Base-by-base conservation (phyloP, 2,113 vertebrate species). In the Thamnaconus septentrionalis region DNA sequence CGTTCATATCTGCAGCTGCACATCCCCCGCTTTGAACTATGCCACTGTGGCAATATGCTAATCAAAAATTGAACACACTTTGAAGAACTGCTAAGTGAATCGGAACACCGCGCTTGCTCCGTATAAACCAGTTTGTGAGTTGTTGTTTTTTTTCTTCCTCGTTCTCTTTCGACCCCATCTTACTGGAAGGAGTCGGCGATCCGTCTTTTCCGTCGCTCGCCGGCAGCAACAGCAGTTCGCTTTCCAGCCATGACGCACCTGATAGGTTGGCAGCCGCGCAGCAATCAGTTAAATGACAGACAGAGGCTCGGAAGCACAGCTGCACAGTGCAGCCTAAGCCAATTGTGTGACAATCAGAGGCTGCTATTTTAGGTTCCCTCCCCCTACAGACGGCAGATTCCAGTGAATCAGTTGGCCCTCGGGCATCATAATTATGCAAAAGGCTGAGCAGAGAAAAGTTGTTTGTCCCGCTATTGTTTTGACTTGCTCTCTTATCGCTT, bases 301-400 rank as follows among this genome's bases (percentile, higher is more conserved):
- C 88, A 86, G 84, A 83, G 71, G 76, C 84, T 87, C 78, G 60
- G 12, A 80, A 83, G 81, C 87, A 86, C 91, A 92, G 90, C 91
- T 91, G 91, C 90, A 87, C 84, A 66, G 81, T 78, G 81, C 83
- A 88, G 83, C 79, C 87, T 84, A 85, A 89, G 90, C 90, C 90
- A 91, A 91, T 90, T 93, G 87, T 87, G 84, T 86, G 88, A 90
- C 90, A 91, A 91, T 91, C 89, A 92, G 87, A 88, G 78, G 79
- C 78, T 84, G 87, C 88, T 91, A 90, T 92, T 92, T 90, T 90
- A 89, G 86, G 76, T 86, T 77, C 82, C 69, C 76, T 81, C 82
- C 73, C 85, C 76, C 67, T 81, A 71, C 82, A 85, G 83, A 91
- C 89, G 83, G 80, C 84, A 87, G 81, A 88, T 91, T 91, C 89